Evolutionary conservation across 2,888 invertebrate species (phyloP).

Genomic region (Melinopterus prodromus): DNA sequence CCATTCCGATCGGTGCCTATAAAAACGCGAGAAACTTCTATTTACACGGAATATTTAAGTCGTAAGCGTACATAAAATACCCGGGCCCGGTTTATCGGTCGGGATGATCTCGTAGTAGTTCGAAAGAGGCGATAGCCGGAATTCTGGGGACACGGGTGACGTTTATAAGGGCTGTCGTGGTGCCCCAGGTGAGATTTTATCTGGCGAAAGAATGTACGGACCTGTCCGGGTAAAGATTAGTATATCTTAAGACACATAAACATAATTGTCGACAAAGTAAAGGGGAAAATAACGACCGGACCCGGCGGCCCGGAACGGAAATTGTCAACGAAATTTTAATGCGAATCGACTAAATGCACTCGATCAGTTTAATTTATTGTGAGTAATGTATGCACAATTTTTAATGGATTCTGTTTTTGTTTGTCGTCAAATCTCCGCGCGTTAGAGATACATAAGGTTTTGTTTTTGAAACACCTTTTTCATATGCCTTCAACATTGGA

Average conservation of each 20-base stretch:
- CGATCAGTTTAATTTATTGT: background rate
- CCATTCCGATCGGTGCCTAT: background rate
- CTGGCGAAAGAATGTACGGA: conserved; percentile 47
- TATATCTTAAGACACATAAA: conserved; percentile 51
- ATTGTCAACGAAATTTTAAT: conserved; percentile 33
- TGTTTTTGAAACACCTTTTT: no score
- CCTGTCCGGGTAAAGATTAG: conserved; percentile 49
- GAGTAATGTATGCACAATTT: conserved; percentile 8
- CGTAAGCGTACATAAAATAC: background rate
- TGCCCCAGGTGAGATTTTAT: conserved; percentile 50
- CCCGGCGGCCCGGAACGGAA: conserved; percentile 21
- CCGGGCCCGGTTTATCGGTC: background rate
- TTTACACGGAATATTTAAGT: background rate
- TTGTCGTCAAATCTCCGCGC: no score
- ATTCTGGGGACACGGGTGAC: conserved; percentile 32
- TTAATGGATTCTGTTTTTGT: background rate
- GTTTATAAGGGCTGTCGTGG: conserved; percentile 40
- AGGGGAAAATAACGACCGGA: conserved; percentile 31
- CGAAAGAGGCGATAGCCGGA: conserved; percentile 25
- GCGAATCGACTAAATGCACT: conserved; percentile 5
- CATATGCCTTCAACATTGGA: no score
- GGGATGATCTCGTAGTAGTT: conserved; percentile 31
- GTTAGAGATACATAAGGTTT: no score
- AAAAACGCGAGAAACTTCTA: conserved; percentile 4
- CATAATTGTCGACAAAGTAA: conserved; percentile 47